Base-by-base conservation (phyloP, 2,113 vertebrate genomes). In the Struthidea cinerea region DNA sequence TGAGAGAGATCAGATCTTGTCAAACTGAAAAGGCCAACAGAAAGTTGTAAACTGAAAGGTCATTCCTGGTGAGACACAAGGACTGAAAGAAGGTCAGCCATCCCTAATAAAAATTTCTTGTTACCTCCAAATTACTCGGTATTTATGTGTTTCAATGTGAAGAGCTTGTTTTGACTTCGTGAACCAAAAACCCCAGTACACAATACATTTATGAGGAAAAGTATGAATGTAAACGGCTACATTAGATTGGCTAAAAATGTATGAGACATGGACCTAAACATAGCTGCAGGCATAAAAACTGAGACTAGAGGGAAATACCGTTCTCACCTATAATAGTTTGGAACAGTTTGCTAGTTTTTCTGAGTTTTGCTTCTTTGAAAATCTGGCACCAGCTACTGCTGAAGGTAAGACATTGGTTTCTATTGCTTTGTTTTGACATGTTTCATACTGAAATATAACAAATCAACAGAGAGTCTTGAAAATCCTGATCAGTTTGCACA, bases 41-140 rank as follows among this genome's bases (percentile, higher is more conserved):
- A 94, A 97, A 95, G 52, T 30, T 97, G 49, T 96, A 97, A 97
- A 98, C 65, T 82, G 59, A 97, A 98, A 98, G 93, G 96, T 97
- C 87, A 96, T 61, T 94, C 70, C 55, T 96, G n/a, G 71, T 96
- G 61, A 61, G 79, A 94, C 52, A 94, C 59, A 81, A 53, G 78
- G 79, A 96, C 60, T 84, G n/a, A 93, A 87, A 96, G 84, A 75
- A 96, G 79, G 84, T 96, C 94, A 95, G 71, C 35, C 69, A 65
- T 74, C 44, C 33, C 50, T 93, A 96, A 97, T 95, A 94, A 97
- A 97, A 95, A 80, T 57, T 89, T 59, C 22, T 87, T 39, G 44
- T 70, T 60, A 49, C 81, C 30, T 97, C 50, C 79, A 92, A 87
- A 93, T 81, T 91, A 89, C 55, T 46, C 33, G 3, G 24, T 23